Evolutionary conservation across 2,113 vertebrate genomes (phyloP).

Genomic region (Eira barbara): DNA sequence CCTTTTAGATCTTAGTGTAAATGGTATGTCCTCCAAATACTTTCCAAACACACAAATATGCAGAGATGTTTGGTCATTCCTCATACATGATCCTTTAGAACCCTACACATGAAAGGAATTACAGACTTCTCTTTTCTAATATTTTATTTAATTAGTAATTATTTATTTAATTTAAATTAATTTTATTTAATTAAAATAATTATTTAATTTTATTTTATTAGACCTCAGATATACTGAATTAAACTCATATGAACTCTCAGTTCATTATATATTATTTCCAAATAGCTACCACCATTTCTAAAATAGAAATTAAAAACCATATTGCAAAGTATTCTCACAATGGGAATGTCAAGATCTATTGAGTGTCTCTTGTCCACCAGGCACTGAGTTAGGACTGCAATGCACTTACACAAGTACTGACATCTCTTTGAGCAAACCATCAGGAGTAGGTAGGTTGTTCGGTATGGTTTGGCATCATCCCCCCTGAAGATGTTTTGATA

Average conservation of each 20-base stretch:
- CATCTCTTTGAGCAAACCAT: neutral
- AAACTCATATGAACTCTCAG: neutral
- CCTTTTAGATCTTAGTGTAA: neutral
- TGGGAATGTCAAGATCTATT: neutral
- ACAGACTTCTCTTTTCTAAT: neutral
- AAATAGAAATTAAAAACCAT: neutral
- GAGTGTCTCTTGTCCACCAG: neutral
- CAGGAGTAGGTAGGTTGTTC: neutral
- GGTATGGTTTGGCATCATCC: neutral
- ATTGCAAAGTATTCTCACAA: neutral
- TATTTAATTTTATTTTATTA: neutral
- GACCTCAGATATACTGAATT: neutral
- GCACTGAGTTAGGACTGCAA: neutral
- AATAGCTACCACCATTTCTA: neutral
- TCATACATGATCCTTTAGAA: neutral
- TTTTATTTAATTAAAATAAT: too few species aligned
- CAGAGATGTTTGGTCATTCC: neutral
- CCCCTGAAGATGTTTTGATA: neutral
- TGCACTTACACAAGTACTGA: neutral
- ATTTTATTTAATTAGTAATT: neutral
- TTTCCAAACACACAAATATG: neutral
- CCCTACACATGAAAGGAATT: neutral
- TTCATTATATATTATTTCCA: neutral
- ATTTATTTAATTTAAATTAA: too few species aligned
- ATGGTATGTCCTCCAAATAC: neutral